Evolutionary conservation across 1,140 invertebrate species (phyloP).

Genomic region (Adelges cooleyi): DNA sequence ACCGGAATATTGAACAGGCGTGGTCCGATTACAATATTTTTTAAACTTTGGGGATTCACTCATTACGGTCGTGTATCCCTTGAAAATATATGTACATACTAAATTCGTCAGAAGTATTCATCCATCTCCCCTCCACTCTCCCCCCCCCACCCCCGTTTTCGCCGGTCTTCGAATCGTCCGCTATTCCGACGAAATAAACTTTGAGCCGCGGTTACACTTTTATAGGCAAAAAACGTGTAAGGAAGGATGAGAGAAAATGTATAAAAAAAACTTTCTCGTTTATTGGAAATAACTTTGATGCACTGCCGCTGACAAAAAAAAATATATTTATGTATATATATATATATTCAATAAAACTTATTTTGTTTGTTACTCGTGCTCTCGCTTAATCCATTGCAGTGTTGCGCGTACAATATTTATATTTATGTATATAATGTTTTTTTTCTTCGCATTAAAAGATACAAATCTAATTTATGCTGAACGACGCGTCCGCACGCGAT

Average conservation of each 20-base stretch:
- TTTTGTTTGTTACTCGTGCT: too few species aligned
- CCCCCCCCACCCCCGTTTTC: not conserved
- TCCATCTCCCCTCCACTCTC: not conserved
- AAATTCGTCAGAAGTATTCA: not conserved
- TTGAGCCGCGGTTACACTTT: not conserved
- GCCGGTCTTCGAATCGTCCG: not conserved
- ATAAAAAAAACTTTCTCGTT: slow-evolving; percentile 2
- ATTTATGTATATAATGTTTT: not conserved
- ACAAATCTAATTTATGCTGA: slow-evolving; percentile 14
- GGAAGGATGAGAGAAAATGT: too few species aligned
- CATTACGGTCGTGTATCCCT: slow-evolving; percentile 12
- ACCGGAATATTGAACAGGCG: slow-evolving; percentile 18
- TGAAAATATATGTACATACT: slow-evolving; percentile 21
- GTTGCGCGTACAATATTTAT: too few species aligned
- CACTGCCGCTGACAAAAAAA: not conserved
- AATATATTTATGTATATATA: too few species aligned
- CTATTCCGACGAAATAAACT: not conserved
- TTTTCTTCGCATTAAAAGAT: slow-evolving; percentile 7
- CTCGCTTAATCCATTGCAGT: too few species aligned
- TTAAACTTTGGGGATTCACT: slow-evolving; percentile 20
- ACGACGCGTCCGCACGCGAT: slow-evolving; percentile 4
- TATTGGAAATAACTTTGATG: slow-evolving; percentile 9
- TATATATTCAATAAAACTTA: too few species aligned
- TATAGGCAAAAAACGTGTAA: too few species aligned
- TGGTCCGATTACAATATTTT: slow-evolving; percentile 25